Conservation (phyloP, 2,113 vertebrate genomes). For the Tenrec ecaudatus region DNA sequence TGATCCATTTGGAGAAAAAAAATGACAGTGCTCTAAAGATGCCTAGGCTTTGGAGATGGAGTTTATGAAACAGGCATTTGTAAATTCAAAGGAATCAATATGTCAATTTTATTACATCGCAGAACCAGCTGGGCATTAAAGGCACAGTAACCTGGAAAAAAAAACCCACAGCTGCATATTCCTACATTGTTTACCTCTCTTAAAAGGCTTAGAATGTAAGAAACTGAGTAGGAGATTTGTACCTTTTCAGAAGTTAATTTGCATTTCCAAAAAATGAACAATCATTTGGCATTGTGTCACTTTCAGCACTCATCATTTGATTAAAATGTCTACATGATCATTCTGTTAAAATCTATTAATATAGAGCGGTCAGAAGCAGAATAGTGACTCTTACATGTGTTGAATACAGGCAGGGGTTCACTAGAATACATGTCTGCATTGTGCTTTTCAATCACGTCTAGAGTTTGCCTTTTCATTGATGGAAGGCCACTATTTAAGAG, state of each 20-base stretch:
- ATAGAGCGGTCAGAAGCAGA: slow-evolving; percentile 61
- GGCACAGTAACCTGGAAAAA: slow-evolving; percentile 90
- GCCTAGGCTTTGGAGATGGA: slow-evolving; percentile 97
- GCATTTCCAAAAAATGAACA: slow-evolving; percentile 56
- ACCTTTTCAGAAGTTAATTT: slow-evolving; percentile 81
- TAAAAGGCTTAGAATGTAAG: slow-evolving; percentile 85
- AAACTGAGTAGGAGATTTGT: slow-evolving; percentile 80
- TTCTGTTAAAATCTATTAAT: slow-evolving; percentile 69
- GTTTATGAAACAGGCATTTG: slow-evolving; percentile 99
- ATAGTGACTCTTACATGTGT: neutral
- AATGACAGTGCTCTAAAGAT: slow-evolving; percentile 98
- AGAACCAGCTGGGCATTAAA: slow-evolving; percentile 98
- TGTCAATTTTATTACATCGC: slow-evolving; percentile 99
- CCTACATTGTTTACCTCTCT: slow-evolving; percentile 84
- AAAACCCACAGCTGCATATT: slow-evolving; percentile 85
- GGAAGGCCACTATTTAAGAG: slow-evolving; percentile 33
- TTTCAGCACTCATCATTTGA: slow-evolving; percentile 60
- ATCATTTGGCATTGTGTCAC: slow-evolving; percentile 77
- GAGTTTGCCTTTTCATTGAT: slow-evolving; percentile 60
- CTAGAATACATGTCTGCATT: slow-evolving; percentile 47
- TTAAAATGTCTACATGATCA: slow-evolving; percentile 46
- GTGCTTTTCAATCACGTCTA: slow-evolving; percentile 34
- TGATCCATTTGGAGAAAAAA: slow-evolving; percentile 99
- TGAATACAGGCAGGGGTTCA: neutral
- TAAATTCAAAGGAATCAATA: slow-evolving; percentile 99